Conservation (phyloP, 92 coral and sea anemone species). For the Epizoanthus ramosus region DNA sequence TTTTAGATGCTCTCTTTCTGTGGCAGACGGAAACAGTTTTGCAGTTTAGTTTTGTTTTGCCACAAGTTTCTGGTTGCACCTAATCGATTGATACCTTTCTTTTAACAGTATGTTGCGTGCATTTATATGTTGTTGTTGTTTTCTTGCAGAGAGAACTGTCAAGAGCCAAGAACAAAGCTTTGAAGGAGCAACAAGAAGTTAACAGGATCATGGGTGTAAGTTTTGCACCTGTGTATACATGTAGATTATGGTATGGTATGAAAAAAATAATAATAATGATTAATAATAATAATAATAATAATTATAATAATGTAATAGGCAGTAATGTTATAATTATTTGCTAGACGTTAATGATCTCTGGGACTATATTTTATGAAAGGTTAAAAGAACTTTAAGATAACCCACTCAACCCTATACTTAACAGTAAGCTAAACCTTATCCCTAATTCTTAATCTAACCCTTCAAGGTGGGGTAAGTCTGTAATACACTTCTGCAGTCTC, state of each 20-base stretch:
- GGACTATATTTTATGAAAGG: background rate
- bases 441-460: no score
- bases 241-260: background rate
- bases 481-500: no score
- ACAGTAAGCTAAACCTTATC: no score
- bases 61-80: no score
- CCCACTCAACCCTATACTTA: no score
- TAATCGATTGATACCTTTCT: background rate
- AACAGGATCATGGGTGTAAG: conserved; percentile 84
- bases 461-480: no score
- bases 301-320: background rate
- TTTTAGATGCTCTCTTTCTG: no score
- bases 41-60: no score
- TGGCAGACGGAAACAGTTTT: no score
- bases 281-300: no score
- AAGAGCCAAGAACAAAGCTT: conserved; percentile 74
- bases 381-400: no score
- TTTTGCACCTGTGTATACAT: background rate
- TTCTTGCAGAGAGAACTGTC: conserved; percentile 69
- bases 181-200: conserved; percentile 83
- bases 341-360: background rate
- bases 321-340: background rate
- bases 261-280: no score
- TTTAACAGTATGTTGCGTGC: background rate
- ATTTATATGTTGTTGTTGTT: background rate